A percentile compares a stretch with the other conserved stretches of the same genome.
Evolutionary conservation across 2,888 invertebrate species (phyloP).

Genomic region (Helleia helle): DNA sequence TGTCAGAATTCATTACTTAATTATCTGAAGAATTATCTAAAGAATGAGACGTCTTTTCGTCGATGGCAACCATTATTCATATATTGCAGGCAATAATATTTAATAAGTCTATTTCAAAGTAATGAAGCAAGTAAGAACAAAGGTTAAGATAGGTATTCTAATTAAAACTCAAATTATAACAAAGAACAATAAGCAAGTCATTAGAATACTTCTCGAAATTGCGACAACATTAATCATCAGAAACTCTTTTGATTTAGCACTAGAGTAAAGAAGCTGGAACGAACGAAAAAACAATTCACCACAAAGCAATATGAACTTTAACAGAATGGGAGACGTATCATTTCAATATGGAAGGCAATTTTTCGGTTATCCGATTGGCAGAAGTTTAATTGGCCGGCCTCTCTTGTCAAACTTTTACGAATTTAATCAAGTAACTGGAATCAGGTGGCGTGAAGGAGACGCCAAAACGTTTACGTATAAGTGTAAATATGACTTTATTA

Average conservation of each 20-base stretch:
- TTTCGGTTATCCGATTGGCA: background rate
- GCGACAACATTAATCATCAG: background rate
- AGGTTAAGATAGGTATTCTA: too few relatives aligned
- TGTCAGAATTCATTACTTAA: too few relatives aligned
- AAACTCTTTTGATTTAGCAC: background rate
- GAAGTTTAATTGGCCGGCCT: slow-evolving; percentile 10
- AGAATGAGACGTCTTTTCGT: too few relatives aligned
- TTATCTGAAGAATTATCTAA: too few relatives aligned
- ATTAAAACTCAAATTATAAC: background rate
- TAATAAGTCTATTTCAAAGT: too few relatives aligned
- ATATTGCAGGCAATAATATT: too few relatives aligned
- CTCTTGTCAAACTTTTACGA: slow-evolving; percentile 9
- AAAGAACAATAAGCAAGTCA: background rate
- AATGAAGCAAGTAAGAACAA: too few relatives aligned
- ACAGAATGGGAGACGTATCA: background rate
- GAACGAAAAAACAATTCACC: background rate
- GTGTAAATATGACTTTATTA: too few relatives aligned
- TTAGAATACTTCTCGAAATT: background rate
- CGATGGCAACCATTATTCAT: too few relatives aligned
- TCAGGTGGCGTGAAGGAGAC: slow-evolving; percentile 8
- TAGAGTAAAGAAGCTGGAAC: background rate
- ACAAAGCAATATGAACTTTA: background rate
- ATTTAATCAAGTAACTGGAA: slow-evolving; percentile 9
- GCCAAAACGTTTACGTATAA: too few relatives aligned
- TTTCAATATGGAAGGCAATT: background rate